Percentiles rank a stretch among this genome's conserved stretches.
phyloP scores from a whole-genome alignment of 1,140 invertebrate genomes.

The Physella acuta region DNA sequence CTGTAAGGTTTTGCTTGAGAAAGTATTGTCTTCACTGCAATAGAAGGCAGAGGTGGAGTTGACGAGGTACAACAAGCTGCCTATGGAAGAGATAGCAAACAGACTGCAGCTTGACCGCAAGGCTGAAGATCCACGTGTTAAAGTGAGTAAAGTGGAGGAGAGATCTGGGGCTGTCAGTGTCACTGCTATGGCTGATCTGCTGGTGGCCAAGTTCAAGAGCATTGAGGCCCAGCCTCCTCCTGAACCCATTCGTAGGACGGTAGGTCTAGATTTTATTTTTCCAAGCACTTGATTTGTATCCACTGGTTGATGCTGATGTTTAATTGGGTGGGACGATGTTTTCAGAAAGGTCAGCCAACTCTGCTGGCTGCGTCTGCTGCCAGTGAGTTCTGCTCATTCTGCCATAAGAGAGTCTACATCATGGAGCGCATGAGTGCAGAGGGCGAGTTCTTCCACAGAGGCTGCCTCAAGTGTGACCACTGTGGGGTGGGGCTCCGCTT shows the following conservation, averaged over 20 bases:
- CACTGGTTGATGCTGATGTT: too few relatives aligned
- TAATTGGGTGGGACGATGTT: too few relatives aligned
- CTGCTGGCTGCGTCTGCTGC: conserved; percentile 41
- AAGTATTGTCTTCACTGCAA: too few relatives aligned
- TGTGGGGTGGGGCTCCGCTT: conserved; percentile 65
- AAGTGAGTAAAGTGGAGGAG: conserved; percentile 29
- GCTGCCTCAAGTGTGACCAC: conserved; percentile 55
- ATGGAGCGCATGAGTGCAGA: conserved; percentile 85
- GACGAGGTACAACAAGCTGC: conserved; percentile 44
- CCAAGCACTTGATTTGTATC: not conserved
- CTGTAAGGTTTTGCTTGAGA: too few relatives aligned
- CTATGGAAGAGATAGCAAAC: conserved; percentile 49
- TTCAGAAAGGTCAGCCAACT: conserved; percentile 37
- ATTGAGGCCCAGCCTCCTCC: conserved; percentile 29
- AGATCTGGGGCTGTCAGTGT: conserved; percentile 76
- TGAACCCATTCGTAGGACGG: conserved; percentile 28
- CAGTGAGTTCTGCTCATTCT: conserved; percentile 83
- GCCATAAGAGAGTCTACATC: conserved; percentile 82
- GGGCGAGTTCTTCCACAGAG: conserved; percentile 81
- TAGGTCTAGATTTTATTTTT: conserved; percentile 15
- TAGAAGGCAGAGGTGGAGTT: conserved; percentile 35
- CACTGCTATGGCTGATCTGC: conserved; percentile 78
- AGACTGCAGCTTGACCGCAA: conserved; percentile 37
- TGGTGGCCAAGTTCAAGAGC: conserved; percentile 53
- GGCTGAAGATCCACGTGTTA: not conserved